Evolutionary conservation across 2,797 vertebrate genomes (phyloP), one percentile per base, ranked within the genome.

Genomic region (Pseudopleuronectes americanus): DNA sequence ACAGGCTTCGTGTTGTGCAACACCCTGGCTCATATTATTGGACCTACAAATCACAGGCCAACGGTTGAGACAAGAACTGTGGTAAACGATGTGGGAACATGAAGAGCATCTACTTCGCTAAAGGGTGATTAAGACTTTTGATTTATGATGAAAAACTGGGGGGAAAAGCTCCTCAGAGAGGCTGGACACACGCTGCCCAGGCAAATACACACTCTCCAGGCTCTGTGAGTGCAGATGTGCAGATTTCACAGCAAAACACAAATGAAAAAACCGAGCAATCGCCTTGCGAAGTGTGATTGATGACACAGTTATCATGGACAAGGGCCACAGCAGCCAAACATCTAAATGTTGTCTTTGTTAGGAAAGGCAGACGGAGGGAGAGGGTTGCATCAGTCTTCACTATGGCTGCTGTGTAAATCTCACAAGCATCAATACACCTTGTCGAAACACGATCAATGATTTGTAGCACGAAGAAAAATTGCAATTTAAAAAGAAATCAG

Each of bases 21-120:
- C 71, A 59, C 26, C 62, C 49, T 43, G 65, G 64, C 62, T 80
- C 54, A 43, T 55, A 66, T 79, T 80, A 86, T 85, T 81, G 84
- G 71, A 76, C 24, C 73, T 21, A 77, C 81, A 80, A 61, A 83
- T 85, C 78, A 81, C 52, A 63, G 52, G 61, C 23, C 19, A 75
- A 57, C 3, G 19, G 51, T 33, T 16, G 19, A 79, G 36, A 71
- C 33, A 19, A 58, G 8, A 51, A 13, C 21, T 21, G 47, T 48
- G 68, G 64, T 57, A 68, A 81, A 68, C 55, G 3, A 56, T 62
- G 74, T 21, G 33, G 53, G 43, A 69, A 58, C 57, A 56, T 59
- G 43, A 58, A 71, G 55, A 22, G 17, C 22, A 62, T 62, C 56
- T 10, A 23, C 78, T 57, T 74, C 23, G 5, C 55, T 74, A 7